Evolutionary conservation across 2,113 vertebrate genomes (phyloP).

Genomic region (Scopus umbretta): DNA sequence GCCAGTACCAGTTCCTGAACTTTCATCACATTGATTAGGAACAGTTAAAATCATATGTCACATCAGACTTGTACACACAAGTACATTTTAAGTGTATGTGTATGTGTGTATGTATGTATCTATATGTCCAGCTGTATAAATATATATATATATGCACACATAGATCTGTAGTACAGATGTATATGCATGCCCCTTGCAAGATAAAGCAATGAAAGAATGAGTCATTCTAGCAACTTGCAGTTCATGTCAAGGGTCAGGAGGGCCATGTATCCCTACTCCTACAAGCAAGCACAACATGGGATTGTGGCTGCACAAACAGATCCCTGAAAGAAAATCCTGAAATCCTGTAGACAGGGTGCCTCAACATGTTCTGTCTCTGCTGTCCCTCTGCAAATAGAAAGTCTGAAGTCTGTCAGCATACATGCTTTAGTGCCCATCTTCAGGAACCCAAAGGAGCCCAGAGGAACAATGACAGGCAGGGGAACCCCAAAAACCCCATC

Average conservation of each 20-base stretch:
- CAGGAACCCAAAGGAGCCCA: neutral
- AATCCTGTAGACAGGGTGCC: neutral
- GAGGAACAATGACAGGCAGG: neutral
- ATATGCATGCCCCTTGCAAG: neutral
- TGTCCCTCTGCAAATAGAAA: neutral
- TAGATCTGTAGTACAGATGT: neutral
- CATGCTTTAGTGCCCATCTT: neutral
- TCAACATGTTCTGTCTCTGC: accelerated
- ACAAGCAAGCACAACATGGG: neutral
- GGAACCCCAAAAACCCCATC: neutral
- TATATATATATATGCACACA: neutral
- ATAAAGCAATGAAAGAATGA: neutral
- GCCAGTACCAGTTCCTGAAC: neutral
- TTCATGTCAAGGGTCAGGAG: neutral
- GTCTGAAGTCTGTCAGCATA: neutral
- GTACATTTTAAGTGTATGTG: neutral
- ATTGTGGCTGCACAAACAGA: neutral
- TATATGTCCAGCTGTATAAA: neutral
- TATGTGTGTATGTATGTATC: neutral
- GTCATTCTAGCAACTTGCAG: neutral
- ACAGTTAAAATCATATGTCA: neutral
- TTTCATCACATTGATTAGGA: neutral
- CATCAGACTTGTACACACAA: neutral
- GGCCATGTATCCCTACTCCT: neutral
- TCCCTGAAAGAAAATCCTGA: neutral